Evolutionary conservation across 2,888 invertebrate species (phyloP).

Genomic region (Julus scanicus): DNA sequence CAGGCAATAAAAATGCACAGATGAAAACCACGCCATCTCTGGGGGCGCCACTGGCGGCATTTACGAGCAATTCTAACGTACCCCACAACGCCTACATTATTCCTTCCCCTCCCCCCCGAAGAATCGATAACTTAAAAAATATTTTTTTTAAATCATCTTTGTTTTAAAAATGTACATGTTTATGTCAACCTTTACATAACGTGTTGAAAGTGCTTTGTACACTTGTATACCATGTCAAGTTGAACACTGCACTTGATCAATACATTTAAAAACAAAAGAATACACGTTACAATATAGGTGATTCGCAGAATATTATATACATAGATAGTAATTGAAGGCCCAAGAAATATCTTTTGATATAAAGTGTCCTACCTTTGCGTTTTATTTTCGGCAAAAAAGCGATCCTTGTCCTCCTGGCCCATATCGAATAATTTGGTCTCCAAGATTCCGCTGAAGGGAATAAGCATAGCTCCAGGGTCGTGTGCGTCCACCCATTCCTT

Average conservation of each 20-base stretch:
- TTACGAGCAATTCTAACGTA: neutral
- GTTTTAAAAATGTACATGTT: too few relatives aligned
- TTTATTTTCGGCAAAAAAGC: constrained; percentile 84
- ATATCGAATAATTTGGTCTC: constrained; percentile 89
- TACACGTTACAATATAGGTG: too few relatives aligned
- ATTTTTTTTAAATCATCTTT: too few relatives aligned
- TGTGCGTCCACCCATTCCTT: constrained; percentile 99
- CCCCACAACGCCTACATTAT: neutral
- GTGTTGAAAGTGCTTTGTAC: too few relatives aligned
- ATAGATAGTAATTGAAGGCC: too few relatives aligned
- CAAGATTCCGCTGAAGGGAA: constrained; percentile 95
- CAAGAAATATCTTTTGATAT: neutral
- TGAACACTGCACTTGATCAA: too few relatives aligned
- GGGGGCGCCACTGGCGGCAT: constrained; percentile 6
- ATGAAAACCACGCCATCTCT: neutral
- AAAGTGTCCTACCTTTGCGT: constrained; percentile 76
- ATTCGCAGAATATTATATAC: too few relatives aligned
- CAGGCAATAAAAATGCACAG: neutral
- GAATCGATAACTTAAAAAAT: too few relatives aligned
- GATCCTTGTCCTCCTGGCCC: constrained; percentile 78
- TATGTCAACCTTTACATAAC: too few relatives aligned
- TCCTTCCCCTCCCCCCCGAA: neutral
- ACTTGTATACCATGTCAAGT: too few relatives aligned
- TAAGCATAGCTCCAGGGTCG: constrained; percentile 91
- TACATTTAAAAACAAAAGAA: too few relatives aligned